These are phyloP conservation scores for Drosophila percnosoma DNA, from an alignment of 2,888 invertebrate genomes.

Conservation along the genomic window DNA sequence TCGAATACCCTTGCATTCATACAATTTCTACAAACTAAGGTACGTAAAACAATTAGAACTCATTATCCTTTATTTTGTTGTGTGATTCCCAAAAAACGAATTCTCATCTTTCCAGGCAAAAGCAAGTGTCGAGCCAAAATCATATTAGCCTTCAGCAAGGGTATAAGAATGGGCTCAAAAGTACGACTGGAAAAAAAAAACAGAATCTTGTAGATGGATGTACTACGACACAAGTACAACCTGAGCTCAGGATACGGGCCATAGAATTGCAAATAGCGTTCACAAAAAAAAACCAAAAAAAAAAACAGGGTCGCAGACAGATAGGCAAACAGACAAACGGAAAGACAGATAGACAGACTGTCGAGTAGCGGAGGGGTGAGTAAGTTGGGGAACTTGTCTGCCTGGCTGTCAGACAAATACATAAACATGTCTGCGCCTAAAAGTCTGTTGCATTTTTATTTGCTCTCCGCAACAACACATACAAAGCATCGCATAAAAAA, in stretches of 20 bases:
- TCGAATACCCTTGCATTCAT: neutral
- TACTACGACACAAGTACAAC: slow-evolving; percentile 21
- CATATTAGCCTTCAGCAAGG: neutral
- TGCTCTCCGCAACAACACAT: slow-evolving; percentile 1
- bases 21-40: neutral
- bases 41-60: neutral
- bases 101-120: neutral
- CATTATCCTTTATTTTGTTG: neutral
- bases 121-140: neutral
- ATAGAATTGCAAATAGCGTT: slow-evolving; percentile 16
- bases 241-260: slow-evolving; percentile 41
- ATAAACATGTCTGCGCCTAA: slow-evolving; percentile 79
- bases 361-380: slow-evolving; percentile 5
- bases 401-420: slow-evolving; percentile 66
- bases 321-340: slow-evolving; percentile 1
- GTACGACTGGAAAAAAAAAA: slow-evolving; percentile 18
- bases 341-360: slow-evolving; percentile 43
- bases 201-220: slow-evolving; percentile 31
- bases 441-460: slow-evolving; percentile 71
- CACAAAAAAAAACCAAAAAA: neutral
- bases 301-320: slow-evolving; percentile 58
- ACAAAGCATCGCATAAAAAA: neutral
- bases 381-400: slow-evolving; percentile 57
- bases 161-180: slow-evolving; percentile 44
- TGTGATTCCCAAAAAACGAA: neutral